These are phyloP conservation scores for Bufotes viridis DNA, from an alignment of 2,797 vertebrate species.

Conservation along the genomic window DNA sequence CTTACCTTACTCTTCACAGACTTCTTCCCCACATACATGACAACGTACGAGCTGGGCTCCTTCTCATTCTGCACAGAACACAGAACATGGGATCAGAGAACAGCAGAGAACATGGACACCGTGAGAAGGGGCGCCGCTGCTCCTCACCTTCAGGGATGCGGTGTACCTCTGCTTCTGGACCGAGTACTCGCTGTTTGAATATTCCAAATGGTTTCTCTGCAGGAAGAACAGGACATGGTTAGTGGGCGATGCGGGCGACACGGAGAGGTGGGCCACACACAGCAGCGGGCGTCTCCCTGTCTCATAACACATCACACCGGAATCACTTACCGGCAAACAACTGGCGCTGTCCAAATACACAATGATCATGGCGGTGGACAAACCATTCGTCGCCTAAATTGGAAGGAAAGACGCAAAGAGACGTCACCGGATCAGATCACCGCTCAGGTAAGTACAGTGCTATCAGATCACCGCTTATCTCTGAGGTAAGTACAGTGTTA, in stretches of 20 bases:
- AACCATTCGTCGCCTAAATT: conserved; percentile 76
- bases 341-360: conserved; percentile 91
- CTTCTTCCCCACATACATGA: conserved; percentile 81
- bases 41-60: conserved; percentile 84
- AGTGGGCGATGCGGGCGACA: neutral
- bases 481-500: too few relatives aligned
- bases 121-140: neutral
- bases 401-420: neutral
- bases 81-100: neutral
- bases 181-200: conserved; percentile 78
- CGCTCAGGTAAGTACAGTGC: too few relatives aligned
- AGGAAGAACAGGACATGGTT: conserved; percentile 36
- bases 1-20: conserved; percentile 92
- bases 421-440: neutral
- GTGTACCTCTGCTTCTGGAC: conserved; percentile 78
- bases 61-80: conserved; percentile 60
- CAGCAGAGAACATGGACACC: neutral
- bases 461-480: too few relatives aligned
- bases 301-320: neutral
- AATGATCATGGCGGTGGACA: conserved; percentile 88
- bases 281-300: neutral
- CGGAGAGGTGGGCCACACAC: neutral
- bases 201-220: conserved; percentile 88
- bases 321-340: conserved; percentile 87
- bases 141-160: conserved; percentile 79